A percentile compares a stretch with the other conserved stretches of the same genome.
These are phyloP conservation scores for Hemibagrus guttatus DNA, from an alignment of 2,797 vertebrate species.

Conservation along the genomic window DNA sequence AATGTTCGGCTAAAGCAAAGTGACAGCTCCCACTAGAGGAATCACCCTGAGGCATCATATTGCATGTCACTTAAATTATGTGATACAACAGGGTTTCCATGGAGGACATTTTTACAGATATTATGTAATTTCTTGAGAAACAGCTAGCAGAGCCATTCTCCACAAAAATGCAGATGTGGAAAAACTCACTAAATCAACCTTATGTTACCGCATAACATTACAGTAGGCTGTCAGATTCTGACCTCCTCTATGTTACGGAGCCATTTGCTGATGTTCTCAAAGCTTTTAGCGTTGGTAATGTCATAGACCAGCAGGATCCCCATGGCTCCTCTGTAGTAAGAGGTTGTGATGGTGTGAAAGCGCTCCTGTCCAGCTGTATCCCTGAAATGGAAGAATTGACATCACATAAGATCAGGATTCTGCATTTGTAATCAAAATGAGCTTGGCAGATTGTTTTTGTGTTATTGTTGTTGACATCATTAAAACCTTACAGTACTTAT, in stretches of 20 bases:
- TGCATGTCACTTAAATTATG: neutral
- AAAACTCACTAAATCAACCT: neutral
- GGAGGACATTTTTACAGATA: neutral
- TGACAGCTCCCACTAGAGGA: neutral
- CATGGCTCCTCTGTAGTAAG: slow-evolving; percentile 96
- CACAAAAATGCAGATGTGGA: slow-evolving; percentile 60
- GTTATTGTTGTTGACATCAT: neutral
- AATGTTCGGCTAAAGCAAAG: neutral
- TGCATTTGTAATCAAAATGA: neutral
- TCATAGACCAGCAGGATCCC: slow-evolving; percentile 95
- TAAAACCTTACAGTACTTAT: neutral
- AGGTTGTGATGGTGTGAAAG: slow-evolving; percentile 94
- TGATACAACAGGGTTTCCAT: neutral
- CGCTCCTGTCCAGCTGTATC: slow-evolving; percentile 95
- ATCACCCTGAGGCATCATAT: neutral
- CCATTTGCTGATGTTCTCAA: slow-evolving; percentile 92
- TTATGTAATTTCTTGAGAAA: neutral
- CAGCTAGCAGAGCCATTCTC: slow-evolving; percentile 52
- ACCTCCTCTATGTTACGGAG: slow-evolving; percentile 91
- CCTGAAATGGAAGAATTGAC: slow-evolving; percentile 69
- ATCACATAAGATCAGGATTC: neutral
- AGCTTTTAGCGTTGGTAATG: slow-evolving; percentile 90
- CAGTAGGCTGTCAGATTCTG: slow-evolving; percentile 50
- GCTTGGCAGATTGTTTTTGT: neutral
- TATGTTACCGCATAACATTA: slow-evolving; percentile 65